Conservation (phyloP, 2,113 vertebrate species). For the Grantiella picta region DNA sequence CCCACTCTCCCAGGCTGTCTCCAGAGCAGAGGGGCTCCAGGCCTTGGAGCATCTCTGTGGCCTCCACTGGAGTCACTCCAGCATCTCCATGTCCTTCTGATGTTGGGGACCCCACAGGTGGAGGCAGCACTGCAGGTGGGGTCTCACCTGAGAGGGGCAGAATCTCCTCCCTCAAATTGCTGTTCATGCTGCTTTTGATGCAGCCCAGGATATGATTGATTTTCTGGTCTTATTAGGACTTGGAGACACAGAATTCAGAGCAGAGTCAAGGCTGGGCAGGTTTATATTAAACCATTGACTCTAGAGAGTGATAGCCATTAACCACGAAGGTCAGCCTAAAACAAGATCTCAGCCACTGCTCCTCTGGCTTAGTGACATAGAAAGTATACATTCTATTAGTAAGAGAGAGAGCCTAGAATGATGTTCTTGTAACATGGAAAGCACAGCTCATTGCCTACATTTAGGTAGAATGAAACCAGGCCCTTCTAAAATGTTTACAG, state of each 20-base stretch:
- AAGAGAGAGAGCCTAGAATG: not conserved
- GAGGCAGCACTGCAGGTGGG: not conserved
- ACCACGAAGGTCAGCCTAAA: not conserved
- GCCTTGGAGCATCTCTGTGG: not conserved
- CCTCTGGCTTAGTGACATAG: not conserved
- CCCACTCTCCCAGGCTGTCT: not conserved
- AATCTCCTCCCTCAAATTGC: not conserved
- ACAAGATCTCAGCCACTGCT: not conserved
- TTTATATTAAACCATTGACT: not conserved
- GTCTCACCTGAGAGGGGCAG: not conserved
- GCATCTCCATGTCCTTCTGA: not conserved
- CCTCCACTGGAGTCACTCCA: not conserved
- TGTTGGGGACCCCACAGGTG: not conserved
- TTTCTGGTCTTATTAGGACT: not conserved
- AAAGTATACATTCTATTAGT: not conserved
- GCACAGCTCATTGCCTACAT: conserved; percentile 31
- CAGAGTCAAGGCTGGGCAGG: not conserved
- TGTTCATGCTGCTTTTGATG: not conserved
- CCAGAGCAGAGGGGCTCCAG: not conserved
- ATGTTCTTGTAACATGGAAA: not conserved
- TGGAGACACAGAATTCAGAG: not conserved
- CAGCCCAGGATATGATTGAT: accelerated
- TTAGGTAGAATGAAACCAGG: conserved; percentile 34
- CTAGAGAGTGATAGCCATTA: not conserved
- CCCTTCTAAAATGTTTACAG: conserved; percentile 35